Percentiles rank a stretch among this genome's conserved stretches.
These are phyloP conservation scores for Coelinius sp. DNA, from an alignment of 2,888 invertebrate genomes.

Conservation along the genomic window DNA sequence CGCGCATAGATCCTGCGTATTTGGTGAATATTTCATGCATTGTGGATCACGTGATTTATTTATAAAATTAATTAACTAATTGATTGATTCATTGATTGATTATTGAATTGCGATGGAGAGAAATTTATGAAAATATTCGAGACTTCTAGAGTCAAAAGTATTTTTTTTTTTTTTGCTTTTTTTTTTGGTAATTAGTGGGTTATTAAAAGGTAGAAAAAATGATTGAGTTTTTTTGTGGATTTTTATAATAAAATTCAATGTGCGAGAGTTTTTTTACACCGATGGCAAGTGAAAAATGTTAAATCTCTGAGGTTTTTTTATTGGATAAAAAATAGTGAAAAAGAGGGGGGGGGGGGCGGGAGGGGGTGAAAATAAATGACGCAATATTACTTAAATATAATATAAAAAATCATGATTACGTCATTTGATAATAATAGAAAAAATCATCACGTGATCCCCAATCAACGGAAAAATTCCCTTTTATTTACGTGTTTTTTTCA, in stretches of 20 bases:
- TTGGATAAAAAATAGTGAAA: constrained; percentile 30
- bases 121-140: neutral
- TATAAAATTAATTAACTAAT: neutral
- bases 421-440: constrained; percentile 9
- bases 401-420: neutral
- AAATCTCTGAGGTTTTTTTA: neutral
- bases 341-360: constrained; percentile 27
- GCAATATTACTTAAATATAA: neutral
- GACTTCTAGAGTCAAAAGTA: neutral
- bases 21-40: neutral
- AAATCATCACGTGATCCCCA: constrained; percentile 27
- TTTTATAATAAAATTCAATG: neutral
- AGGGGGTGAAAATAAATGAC: too few species aligned
- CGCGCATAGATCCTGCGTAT: constrained; percentile 6
- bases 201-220: constrained; percentile 2
- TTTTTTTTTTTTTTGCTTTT: too few species aligned
- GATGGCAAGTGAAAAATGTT: neutral
- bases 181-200: neutral
- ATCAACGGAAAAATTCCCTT: constrained; percentile 1
- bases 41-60: constrained; percentile 8
- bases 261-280: neutral
- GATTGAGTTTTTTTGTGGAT: neutral
- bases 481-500: neutral
- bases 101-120: neutral
- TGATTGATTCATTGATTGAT: neutral